phyloP scores from a whole-genome alignment of 2,888 invertebrate genomes.

The Halocaridina rubra region DNA sequence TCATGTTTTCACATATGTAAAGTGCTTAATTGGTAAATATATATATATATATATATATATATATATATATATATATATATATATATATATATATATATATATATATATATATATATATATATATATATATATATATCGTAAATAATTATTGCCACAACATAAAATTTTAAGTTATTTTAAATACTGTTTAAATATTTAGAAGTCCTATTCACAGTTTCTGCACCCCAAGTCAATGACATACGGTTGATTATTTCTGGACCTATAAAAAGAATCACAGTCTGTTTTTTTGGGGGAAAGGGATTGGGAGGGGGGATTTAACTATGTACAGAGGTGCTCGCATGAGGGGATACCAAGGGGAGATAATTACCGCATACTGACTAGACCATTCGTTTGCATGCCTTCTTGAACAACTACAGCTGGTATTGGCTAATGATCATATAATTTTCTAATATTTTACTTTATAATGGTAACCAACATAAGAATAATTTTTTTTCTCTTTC shows the following conservation, averaged over 20 bases:
- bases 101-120: not conserved
- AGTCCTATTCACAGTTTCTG: not conserved
- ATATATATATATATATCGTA: not conserved
- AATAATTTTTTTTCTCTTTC: no score
- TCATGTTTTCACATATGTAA: no score
- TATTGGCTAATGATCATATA: no score
- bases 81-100: constrained; percentile 4
- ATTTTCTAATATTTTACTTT: no score
- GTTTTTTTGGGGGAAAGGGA: no score
- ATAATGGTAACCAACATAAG: no score
- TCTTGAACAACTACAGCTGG: no score
- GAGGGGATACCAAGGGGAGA: not conserved
- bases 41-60: not conserved
- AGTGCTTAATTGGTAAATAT: no score
- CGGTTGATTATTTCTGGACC: constrained; percentile 29
- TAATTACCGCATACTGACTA: constrained; percentile 21
- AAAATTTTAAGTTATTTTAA: no score
- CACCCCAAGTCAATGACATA: constrained; percentile 31
- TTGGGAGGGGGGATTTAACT: constrained; percentile 29
- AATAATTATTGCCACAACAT: not conserved
- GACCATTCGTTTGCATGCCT: constrained; percentile 24
- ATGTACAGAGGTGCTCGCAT: constrained; percentile 35
- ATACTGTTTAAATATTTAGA: not conserved
- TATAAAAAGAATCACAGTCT: constrained; percentile 44
- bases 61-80: not conserved